A percentile compares a stretch with the other conserved stretches of the same genome.
Conservation (phyloP, 2,797 vertebrate species). For the Thripadectes ignobilis region DNA sequence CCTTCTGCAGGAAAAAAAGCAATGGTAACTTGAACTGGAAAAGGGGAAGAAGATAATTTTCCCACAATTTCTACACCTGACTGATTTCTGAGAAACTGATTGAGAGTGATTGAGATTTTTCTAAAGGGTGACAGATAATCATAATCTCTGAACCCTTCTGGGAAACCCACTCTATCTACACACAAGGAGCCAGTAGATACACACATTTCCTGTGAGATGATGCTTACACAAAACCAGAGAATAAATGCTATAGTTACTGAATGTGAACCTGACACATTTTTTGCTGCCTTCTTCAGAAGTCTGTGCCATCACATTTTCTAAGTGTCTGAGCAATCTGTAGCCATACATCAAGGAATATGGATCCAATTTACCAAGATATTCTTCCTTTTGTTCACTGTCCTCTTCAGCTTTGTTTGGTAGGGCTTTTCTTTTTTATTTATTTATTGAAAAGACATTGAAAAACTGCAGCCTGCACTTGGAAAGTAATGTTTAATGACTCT, state of each 20-base stretch:
- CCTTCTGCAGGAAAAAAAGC: constrained; percentile 81
- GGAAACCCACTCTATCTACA: not conserved
- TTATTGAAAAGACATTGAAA: not conserved
- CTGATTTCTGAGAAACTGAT: not conserved
- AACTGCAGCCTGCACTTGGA: not conserved
- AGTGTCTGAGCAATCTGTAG: not conserved
- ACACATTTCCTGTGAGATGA: not conserved
- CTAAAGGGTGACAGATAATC: not conserved
- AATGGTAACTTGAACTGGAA: not conserved
- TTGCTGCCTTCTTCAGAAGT: not conserved
- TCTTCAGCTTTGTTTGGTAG: not conserved
- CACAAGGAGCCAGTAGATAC: not conserved
- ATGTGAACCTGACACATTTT: not conserved
- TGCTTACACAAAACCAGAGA: not conserved
- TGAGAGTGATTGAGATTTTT: not conserved
- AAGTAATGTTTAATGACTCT: not conserved
- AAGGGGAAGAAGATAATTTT: not conserved
- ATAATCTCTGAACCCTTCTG: not conserved
- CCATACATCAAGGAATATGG: not conserved
- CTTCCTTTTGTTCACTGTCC: not conserved
- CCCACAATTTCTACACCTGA: not conserved
- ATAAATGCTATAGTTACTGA: not conserved
- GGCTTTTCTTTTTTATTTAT: not conserved
- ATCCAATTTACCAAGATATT: not conserved
- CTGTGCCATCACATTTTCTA: not conserved